Percentiles rank a stretch among this genome's conserved stretches.
Conservation (phyloP, 2,797 vertebrate species). For the Epinephelus coioides region DNA sequence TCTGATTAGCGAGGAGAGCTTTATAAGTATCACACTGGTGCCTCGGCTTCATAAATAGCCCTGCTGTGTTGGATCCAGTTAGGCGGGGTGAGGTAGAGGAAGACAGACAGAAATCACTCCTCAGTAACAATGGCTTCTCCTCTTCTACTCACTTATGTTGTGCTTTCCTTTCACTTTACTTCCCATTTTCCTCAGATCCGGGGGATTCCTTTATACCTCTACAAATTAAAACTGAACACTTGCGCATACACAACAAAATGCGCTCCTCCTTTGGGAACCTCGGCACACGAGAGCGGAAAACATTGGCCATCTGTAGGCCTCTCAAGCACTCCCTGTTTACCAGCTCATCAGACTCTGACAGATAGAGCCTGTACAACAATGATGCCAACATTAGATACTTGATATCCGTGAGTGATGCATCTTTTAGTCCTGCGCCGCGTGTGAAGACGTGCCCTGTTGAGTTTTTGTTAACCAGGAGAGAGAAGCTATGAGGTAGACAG, state of each 20-base stretch:
- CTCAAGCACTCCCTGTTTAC: conserved; percentile 58
- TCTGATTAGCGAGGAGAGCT: conserved; percentile 74
- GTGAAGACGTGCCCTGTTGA: conserved; percentile 27
- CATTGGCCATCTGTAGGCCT: conserved; percentile 73
- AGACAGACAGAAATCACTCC: conserved; percentile 50
- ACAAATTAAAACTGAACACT: conserved; percentile 49
- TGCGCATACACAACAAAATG: conserved; percentile 28
- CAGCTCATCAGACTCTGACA: conserved; percentile 70
- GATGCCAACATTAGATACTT: conserved; percentile 44
- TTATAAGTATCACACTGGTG: conserved; percentile 64
- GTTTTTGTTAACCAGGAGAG: conserved; percentile 31
- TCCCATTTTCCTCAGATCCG: not conserved
- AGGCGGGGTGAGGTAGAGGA: conserved; percentile 31
- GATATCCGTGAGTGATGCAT: conserved; percentile 35
- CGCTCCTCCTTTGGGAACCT: conserved; percentile 44
- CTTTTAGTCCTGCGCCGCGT: conserved; percentile 7
- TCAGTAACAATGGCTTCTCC: conserved; percentile 42
- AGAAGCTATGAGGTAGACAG: conserved; percentile 6
- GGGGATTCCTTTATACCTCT: conserved; percentile 25
- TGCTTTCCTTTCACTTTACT: conserved; percentile 12
- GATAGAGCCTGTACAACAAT: conserved; percentile 50
- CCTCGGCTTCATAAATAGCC: conserved; percentile 70
- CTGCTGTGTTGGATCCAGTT: conserved; percentile 36
- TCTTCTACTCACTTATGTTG: conserved; percentile 14
- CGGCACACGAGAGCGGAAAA: conserved; percentile 47